Evolutionary conservation across 2,888 invertebrate species (phyloP), one percentile per base, ranked within the genome.

Genomic region (Sinhomidia bicolor): DNA sequence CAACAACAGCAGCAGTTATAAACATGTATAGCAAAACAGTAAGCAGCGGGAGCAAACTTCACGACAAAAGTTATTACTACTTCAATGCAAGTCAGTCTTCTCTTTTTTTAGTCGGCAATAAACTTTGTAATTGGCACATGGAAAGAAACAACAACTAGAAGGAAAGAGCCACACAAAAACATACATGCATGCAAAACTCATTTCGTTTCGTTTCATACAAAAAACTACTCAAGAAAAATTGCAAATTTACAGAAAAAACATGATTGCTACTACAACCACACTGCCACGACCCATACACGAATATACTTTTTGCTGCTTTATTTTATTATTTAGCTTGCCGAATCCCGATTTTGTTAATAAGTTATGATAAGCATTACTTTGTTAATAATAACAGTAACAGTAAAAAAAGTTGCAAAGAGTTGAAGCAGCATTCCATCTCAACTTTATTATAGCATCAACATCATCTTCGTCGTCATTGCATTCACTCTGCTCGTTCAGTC

Each of bases 141-240:
- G 41, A n/a, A 26, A 51, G 29, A n/a, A n/a, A n/a, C n/a, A n/a
- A n/a, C n/a, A n/a, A n/a, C n/a, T n/a, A n/a, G n/a, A 65, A 23
- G 26, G 36, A 57, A 29, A n/a, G n/a, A n/a, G n/a, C n/a, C n/a
- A n/a, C n/a, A n/a, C n/a, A n/a, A n/a, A n/a, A n/a, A n/a, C n/a
- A n/a, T 36, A 32, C 32, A n/a, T 60, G 36, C 36, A 7, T 36
- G 7, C 36, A 7, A 20, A 26, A 81, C 47, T 65, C 81, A 65
- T 23, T 41, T 65, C 44, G 9, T 41, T 26, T 32, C 32, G 32
- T 36, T 57, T 20, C 57, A 17, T 36, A 36, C 41, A 83, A 68
- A 71, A 74, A 83, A 51, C 78, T 85, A 65, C 85, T n/a, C n/a
- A n/a, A n/a, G n/a, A 51, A 85, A 36, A 47, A 47, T 65, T 23